Evolutionary conservation across 2,797 vertebrate genomes (phyloP), one percentile per base, ranked within the genome.

Genomic region (Acanthis flammea): DNA sequence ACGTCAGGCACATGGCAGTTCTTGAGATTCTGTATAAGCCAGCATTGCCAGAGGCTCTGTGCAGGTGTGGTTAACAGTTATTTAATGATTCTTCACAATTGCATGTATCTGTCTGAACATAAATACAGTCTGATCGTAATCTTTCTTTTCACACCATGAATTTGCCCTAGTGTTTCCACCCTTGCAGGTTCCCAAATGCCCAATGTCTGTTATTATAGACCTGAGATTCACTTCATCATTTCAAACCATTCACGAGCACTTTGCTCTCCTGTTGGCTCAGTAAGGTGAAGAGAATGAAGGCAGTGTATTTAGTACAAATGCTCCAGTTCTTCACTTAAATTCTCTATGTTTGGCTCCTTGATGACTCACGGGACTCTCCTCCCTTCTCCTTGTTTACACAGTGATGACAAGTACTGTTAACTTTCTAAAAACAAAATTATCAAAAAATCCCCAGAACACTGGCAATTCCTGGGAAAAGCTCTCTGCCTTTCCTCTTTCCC

Each of bases 21-120:
- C 84, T 86, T 71, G 88, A 96, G 74, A 91, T 80, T 92, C 90
- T 94, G 67, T 60, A 33, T 25, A 92, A 96, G 89, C 93, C 95
- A 96, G 84, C 67, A 84, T 85, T 77, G 94, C 95, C 94, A 96
- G 92, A 95, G 86, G 92, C 90, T 97, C 94, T 60, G 31, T 86
- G 82, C 87, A 95, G 93, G 88, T 95, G 94, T 95, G 96, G 91
- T 94, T 95, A 96, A 97, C 86, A 97, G 93, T 97, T 97, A 97
- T 97, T 96, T 97, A 97, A 97, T 97, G 94, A 97, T 97, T 97
- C 96, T 93, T 97, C 95, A 97, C 94, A 96, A 96, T 84, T 97
- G 84, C 95, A 81, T 97, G 92, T 94, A 96, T 97, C 95, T 97
- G 95, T 95, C 96, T 96, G 67, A 95, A 83, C 86, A 95, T 84